Conservation (phyloP, 2,797 vertebrate genomes). For the Amblyraja radiata region DNA sequence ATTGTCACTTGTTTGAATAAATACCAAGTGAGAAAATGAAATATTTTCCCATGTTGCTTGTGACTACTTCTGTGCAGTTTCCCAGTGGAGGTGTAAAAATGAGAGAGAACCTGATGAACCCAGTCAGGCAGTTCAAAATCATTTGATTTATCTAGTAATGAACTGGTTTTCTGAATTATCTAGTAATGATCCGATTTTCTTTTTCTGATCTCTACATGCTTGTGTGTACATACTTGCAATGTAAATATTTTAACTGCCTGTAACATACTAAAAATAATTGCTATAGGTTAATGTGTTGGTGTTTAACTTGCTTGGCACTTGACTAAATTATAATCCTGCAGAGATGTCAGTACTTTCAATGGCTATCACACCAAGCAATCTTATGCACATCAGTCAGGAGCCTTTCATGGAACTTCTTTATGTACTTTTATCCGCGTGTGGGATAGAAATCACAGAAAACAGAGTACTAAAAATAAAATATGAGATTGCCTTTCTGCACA, state of each 20-base stretch:
- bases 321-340: conserved; percentile 1
- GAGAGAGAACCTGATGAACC: no score
- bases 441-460: conserved; percentile 7
- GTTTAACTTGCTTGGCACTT: background rate
- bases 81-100: background rate
- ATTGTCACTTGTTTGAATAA: background rate
- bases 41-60: background rate
- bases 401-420: background rate
- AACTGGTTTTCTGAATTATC: background rate
- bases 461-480: conserved; percentile 22
- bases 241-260: background rate
- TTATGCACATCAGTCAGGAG: background rate
- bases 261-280: background rate
- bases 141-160: no score
- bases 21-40: conserved; percentile 1
- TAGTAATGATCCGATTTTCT: background rate
- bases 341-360: conserved; percentile 12
- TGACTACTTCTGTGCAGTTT: background rate
- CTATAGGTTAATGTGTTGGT: background rate
- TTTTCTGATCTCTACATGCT: background rate
- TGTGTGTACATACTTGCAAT: background rate
- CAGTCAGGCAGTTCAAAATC: background rate
- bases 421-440: background rate
- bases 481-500: background rate
- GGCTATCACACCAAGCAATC: background rate